Base-by-base conservation (phyloP, 2,797 vertebrate species). In the Amniataba percoides region DNA sequence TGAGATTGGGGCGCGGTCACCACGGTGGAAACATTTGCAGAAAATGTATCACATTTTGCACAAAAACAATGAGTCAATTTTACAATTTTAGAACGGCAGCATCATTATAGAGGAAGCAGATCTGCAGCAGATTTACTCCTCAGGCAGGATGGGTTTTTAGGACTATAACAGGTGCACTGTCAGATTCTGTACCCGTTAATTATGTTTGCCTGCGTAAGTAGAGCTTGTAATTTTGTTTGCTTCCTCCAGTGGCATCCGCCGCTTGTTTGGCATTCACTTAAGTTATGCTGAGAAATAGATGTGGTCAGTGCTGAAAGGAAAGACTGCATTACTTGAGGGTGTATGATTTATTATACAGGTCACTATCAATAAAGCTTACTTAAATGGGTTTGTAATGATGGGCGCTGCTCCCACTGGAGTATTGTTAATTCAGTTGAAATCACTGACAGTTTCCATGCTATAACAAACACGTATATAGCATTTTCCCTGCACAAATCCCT, bases 191-290 rank as follows among this genome's bases (percentile, higher is more conserved):
- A 71, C 66, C 71, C 62, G 87, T 88, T 90, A 91, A 91, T 91
- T 88, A 87, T 88, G 81, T 86, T 85, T 89, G 77, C 82, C 63
- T 53, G 71, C 57, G 43, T 83, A 84, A 87, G 81, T 80, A 74
- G 81, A 85, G 85, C 82, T 76, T 87, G 78, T 88, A 85, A 89
- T 86, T 89, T 71, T 83, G 82, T 92, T 88, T 90, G 74, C 83
- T 60, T 86, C 69, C 71, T 84, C 71, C 69, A 31, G 55, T 51
- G 25, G 55, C 60, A 71, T 87, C 72, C 59, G 6, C 57, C 4
- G 55, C 63, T 45, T 73, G 43, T 71, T 77, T 39, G 76, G 65
- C 49, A 52, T 62, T 85, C 34, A 36, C 57, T 85, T 12, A 58
- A 68, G 46, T 58, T 18, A 21, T 27, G 68, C 8, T 11, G 68